phyloP scores from a whole-genome alignment of 2,888 invertebrate genomes.

The Notodonta dromedarius region DNA sequence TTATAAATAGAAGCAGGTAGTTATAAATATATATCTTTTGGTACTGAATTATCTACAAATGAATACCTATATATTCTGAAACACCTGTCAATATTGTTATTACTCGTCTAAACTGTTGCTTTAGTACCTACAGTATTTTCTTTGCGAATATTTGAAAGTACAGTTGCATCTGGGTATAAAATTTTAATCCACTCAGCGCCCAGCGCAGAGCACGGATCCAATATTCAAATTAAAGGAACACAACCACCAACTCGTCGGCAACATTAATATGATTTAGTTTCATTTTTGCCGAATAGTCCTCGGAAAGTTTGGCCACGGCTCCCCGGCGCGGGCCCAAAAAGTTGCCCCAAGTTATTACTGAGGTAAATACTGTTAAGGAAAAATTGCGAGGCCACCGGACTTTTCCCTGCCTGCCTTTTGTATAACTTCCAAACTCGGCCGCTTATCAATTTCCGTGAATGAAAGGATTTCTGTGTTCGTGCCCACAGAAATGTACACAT shows the following conservation, averaged over 20 bases:
- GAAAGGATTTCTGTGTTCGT: slow-evolving; percentile 56
- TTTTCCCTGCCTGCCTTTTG: slow-evolving; percentile 46
- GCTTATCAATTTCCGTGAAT: slow-evolving; percentile 67
- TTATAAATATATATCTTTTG: not conserved
- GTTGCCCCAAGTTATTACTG: slow-evolving; percentile 62
- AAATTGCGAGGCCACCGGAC: slow-evolving; percentile 48
- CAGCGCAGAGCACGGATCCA: slow-evolving; percentile 40
- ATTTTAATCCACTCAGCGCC: slow-evolving; percentile 49
- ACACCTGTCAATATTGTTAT: slow-evolving; percentile 22
- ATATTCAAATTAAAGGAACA: slow-evolving; percentile 65
- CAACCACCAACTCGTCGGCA: slow-evolving; percentile 42
- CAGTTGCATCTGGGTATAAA: slow-evolving; percentile 46
- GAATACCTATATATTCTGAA: slow-evolving; percentile 5
- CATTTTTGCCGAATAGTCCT: slow-evolving; percentile 60
- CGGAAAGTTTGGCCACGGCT: slow-evolving; percentile 45
- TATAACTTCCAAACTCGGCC: slow-evolving; percentile 54
- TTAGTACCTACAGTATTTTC: slow-evolving; percentile 28
- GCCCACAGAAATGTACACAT: slow-evolving; percentile 49
- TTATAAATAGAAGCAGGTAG: slow-evolving; percentile 29
- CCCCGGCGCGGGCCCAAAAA: slow-evolving; percentile 49
- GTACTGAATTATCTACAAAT: not conserved
- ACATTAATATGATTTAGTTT: slow-evolving; percentile 65
- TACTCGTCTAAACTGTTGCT: slow-evolving; percentile 31
- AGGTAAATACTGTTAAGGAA: slow-evolving; percentile 67
- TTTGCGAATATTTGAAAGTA: slow-evolving; percentile 42